Evolutionary conservation across 2,888 invertebrate species (phyloP).

Genomic region (Agriotes lineatus): DNA sequence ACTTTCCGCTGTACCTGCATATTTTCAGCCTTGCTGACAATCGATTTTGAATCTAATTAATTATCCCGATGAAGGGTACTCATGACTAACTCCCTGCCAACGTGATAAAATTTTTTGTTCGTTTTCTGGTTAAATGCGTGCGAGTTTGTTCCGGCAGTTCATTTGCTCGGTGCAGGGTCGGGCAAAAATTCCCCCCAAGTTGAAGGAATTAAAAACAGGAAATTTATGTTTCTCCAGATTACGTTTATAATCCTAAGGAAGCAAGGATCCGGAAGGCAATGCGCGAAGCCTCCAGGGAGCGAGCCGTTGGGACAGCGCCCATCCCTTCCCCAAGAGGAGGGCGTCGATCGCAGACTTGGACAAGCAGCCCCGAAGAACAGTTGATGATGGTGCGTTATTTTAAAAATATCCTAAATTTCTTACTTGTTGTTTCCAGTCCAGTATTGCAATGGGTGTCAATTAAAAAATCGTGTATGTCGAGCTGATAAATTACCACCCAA

Average conservation of each 20-base stretch:
- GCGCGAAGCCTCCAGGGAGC: conserved; percentile 66
- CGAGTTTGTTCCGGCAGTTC: neutral
- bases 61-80: conserved; percentile 50
- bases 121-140: neutral
- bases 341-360: conserved; percentile 63
- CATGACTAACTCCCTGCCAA: conserved; percentile 29
- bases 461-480: too few species aligned
- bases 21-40: conserved; percentile 54
- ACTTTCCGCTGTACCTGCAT: conserved; percentile 46
- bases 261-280: conserved; percentile 73
- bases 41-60: conserved; percentile 59
- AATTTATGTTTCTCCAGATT: conserved; percentile 65
- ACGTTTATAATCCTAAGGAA: conserved; percentile 75
- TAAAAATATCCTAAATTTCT: neutral
- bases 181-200: neutral
- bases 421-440: neutral
- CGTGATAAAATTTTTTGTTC: conserved; percentile 34
- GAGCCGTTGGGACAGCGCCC: conserved; percentile 68
- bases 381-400: conserved; percentile 58
- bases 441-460: too few species aligned
- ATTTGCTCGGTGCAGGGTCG: neutral
- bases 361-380: conserved; percentile 57
- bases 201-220: neutral
- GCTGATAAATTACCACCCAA: too few species aligned
- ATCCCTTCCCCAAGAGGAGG: conserved; percentile 71